A percentile compares a stretch with the other conserved stretches of the same genome.
phyloP scores from a whole-genome alignment of 2,113 vertebrate genomes.

The Loxodonta africana region DNA sequence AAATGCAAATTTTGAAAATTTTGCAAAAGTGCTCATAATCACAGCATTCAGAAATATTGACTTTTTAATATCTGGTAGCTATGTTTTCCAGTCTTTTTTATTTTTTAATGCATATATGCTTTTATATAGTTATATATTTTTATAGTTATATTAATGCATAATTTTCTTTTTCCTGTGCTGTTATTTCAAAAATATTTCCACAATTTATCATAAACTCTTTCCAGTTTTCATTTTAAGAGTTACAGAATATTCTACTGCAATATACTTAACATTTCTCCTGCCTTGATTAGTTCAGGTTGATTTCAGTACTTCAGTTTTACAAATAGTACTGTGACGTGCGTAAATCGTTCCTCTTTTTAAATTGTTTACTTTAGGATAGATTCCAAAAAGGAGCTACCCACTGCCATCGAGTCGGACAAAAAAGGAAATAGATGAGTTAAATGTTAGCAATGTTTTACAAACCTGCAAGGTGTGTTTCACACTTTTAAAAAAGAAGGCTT shows the following conservation, averaged over 20 bases:
- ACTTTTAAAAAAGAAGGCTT: background rate
- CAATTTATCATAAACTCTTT: background rate
- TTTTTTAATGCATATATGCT: background rate
- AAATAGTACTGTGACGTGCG: background rate
- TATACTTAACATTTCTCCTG: background rate
- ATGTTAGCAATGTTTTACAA: conserved; percentile 6
- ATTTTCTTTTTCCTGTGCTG: background rate
- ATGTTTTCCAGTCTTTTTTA: background rate
- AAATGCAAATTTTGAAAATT: background rate
- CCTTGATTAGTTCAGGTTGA: background rate
- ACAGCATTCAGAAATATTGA: background rate
- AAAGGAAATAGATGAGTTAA: background rate
- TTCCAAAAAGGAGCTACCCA: background rate
- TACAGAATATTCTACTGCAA: background rate
- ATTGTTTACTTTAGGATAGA: background rate
- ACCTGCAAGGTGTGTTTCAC: background rate
- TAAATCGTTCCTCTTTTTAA: background rate
- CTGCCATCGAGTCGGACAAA: background rate
- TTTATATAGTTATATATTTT: background rate
- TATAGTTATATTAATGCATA: background rate
- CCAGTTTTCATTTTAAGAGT: background rate
- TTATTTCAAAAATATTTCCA: background rate
- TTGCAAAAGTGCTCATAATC: background rate
- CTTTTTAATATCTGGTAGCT: background rate
- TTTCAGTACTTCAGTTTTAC: background rate